phyloP scores from a whole-genome alignment of 2,888 invertebrate species.

The Dicyrtomina minuta region DNA sequence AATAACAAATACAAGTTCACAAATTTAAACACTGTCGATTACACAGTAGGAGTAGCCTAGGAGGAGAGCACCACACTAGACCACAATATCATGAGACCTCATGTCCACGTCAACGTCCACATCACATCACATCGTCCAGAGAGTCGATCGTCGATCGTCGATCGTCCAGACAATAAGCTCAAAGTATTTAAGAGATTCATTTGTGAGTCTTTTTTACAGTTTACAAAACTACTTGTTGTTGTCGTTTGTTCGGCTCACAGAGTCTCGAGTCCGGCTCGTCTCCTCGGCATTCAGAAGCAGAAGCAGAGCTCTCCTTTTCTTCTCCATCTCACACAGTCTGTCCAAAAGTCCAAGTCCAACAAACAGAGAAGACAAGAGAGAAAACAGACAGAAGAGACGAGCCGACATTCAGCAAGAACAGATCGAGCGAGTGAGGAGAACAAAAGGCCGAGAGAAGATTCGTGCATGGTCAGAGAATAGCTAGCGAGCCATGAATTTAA shows the following conservation, averaged over 20 bases:
- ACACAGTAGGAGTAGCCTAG: too few species aligned
- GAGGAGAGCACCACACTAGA: too few species aligned
- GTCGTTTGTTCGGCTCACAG: neutral
- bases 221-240: neutral
- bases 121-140: neutral
- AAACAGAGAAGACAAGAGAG: too few species aligned
- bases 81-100: neutral
- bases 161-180: neutral
- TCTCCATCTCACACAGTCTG: too few species aligned
- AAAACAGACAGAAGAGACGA: neutral
- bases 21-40: too few species aligned
- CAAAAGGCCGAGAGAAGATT: conserved; percentile 16
- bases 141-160: conserved; percentile 12
- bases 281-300: neutral
- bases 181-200: conserved; percentile 17
- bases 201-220: conserved; percentile 2
- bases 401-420: conserved; percentile 12
- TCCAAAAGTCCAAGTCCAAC: too few species aligned
- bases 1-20: too few species aligned
- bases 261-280: neutral
- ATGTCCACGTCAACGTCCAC: neutral
- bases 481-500: conserved; percentile 4
- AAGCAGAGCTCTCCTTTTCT: neutral
- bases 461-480: conserved; percentile 9
- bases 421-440: neutral